Evolutionary conservation across 2,797 vertebrate species (phyloP), one percentile per base, ranked within the genome.

Genomic region (Morus bassanus): DNA sequence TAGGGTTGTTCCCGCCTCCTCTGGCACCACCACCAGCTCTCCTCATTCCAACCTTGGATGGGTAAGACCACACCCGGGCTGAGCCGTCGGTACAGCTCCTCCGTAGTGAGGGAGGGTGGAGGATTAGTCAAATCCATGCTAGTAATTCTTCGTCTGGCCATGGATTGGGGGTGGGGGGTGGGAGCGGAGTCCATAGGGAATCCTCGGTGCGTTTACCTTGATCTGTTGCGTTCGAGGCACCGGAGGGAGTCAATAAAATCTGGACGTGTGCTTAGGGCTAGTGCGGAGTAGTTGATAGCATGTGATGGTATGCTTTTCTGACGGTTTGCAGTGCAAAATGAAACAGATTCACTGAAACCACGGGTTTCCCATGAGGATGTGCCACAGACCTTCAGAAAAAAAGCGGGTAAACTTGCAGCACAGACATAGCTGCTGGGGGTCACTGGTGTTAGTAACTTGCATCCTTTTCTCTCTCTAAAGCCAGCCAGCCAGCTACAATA

Each of bases 1-100:
- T 86, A 98, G 98, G 97, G 74, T 56, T 98, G 87, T 98, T 98
- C 77, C 98, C 98, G 12, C 98, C 98, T 8, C 98, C 97, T 22
- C 96, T 98, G 84, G 95, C 97, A 76, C 98, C 97, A 31, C 98
- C 97, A 57, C 97, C 98, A 85, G 93, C 98, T 77, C 96, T 98
- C 68, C 95, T 98, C 91, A 98, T 98, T 74, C 98, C 97, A 43
- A 97, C 97, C 19, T 89, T 98, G 77, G 97, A 97, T 89, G 97
- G 98, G 98, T 98, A 98, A 97, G 97, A 88, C 50, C 78, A 61
- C 73, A 43, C 33, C 88, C 87, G 90, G 90, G 86, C 79, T 78
- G 76, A 59, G 57, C 61, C 5, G 1, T 14, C 0, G 19, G 17
- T 14, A 9, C 77, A 37, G 77, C 80, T 70, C 10, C 70, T 19